Evolutionary conservation across 2,797 vertebrate genomes (phyloP).

Genomic region (Macropodus opercularis): DNA sequence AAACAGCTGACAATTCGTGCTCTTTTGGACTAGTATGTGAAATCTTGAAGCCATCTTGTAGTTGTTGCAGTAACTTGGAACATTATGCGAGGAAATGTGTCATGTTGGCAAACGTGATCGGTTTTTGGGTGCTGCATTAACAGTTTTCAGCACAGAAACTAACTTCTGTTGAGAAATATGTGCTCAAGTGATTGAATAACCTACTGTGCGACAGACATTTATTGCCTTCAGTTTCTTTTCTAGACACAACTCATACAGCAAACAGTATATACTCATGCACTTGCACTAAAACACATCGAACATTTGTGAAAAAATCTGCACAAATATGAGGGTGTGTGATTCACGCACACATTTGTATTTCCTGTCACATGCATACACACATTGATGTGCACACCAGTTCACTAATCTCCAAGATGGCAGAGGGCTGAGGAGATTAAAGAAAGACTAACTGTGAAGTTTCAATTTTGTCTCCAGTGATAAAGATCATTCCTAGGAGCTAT

Average conservation of each 20-base stretch:
- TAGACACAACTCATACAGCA: neutral
- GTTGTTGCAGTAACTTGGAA: conserved; percentile 17
- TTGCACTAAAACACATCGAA: neutral
- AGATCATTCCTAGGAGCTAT: conserved; percentile 35
- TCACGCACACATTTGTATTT: neutral
- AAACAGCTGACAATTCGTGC: neutral
- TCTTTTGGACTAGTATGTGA: conserved; percentile 6
- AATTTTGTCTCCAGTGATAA: conserved; percentile 49
- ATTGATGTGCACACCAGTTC: conserved; percentile 21
- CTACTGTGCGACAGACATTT: conserved; percentile 4
- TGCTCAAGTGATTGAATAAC: conserved; percentile 20
- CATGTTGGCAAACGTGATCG: conserved; percentile 17
- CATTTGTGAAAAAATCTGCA: neutral
- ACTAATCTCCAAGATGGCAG: conserved; percentile 32
- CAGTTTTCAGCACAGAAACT: conserved; percentile 19
- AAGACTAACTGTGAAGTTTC: conserved; percentile 47
- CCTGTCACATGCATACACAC: neutral
- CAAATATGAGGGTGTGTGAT: neutral
- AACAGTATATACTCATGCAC: no score
- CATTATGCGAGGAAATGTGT: conserved; percentile 34
- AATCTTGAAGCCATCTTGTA: conserved; percentile 18
- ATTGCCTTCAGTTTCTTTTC: neutral
- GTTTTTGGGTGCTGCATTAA: conserved; percentile 1
- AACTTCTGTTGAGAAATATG: conserved; percentile 36
- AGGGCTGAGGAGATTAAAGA: conserved; percentile 49